Conservation (phyloP, 2,888 invertebrate species). For the Melitaea athalia region DNA sequence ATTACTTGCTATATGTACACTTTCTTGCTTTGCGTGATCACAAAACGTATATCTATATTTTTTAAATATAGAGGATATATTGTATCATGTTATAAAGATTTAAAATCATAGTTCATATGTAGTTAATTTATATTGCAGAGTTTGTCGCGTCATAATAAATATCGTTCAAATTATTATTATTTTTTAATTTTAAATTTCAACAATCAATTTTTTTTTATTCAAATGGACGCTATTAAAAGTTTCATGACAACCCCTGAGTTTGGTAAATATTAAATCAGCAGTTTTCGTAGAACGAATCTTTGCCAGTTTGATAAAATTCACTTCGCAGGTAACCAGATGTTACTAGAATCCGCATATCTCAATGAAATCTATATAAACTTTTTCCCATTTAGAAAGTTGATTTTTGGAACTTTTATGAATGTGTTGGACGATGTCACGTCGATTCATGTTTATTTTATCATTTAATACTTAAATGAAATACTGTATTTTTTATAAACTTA, state of each 20-base stretch:
- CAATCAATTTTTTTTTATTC: too few relatives aligned
- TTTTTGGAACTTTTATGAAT: constrained; percentile 10
- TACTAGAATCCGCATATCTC: constrained; percentile 36
- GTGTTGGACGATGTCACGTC: not conserved
- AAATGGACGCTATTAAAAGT: not conserved
- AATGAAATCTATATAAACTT: constrained; percentile 24
- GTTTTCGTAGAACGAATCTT: constrained; percentile 22
- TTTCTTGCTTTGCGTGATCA: too few relatives aligned
- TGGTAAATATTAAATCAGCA: constrained; percentile 29
- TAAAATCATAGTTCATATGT: too few relatives aligned
- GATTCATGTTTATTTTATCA: too few relatives aligned
- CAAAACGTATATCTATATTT: too few relatives aligned
- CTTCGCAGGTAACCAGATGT: constrained; percentile 40
- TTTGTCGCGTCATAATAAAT: not conserved
- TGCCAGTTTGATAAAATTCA: constrained; percentile 36
- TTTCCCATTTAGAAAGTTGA: constrained; percentile 14
- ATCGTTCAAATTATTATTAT: too few relatives aligned
- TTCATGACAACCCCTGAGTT: not conserved
- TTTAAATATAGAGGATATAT: too few relatives aligned
- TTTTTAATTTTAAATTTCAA: too few relatives aligned
- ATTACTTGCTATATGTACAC: too few relatives aligned
- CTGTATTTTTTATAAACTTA: too few relatives aligned
- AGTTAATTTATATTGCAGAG: not conserved
- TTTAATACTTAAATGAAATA: too few relatives aligned
- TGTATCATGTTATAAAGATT: too few relatives aligned